Evolutionary conservation across 2,888 invertebrate genomes (phyloP).

Genomic region (Hyposoter didymator): DNA sequence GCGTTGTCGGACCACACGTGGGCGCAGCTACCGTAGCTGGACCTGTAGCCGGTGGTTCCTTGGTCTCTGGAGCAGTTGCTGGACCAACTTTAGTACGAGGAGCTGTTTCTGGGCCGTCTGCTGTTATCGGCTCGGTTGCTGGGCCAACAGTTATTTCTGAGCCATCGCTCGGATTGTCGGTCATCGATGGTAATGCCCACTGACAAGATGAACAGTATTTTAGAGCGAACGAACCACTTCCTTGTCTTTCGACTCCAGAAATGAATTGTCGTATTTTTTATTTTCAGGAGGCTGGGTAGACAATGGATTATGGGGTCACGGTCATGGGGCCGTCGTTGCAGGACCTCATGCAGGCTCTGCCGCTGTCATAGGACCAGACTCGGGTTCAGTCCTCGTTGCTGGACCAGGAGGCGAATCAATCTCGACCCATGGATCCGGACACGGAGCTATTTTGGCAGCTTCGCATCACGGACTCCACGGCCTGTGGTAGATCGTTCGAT

Average conservation of each 20-base stretch:
- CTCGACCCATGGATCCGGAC: constrained; percentile 68
- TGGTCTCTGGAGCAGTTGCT: constrained; percentile 69
- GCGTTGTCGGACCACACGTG: constrained; percentile 65
- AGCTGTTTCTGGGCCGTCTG: constrained; percentile 69
- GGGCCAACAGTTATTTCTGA: constrained; percentile 72
- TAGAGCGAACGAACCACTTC: neutral
- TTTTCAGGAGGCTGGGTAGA: constrained; percentile 58
- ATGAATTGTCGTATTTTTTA: constrained; percentile 4
- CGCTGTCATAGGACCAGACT: constrained; percentile 63
- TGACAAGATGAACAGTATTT: neutral
- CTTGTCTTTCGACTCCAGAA: neutral
- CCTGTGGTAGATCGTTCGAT: constrained; percentile 46
- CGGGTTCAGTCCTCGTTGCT: constrained; percentile 68
- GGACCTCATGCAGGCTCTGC: constrained; percentile 66
- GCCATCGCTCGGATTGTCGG: constrained; percentile 67
- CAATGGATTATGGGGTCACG: constrained; percentile 57
- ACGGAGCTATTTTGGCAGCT: constrained; percentile 64
- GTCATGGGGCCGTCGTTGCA: constrained; percentile 64
- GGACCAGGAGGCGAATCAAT: constrained; percentile 69
- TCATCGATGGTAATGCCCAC: constrained; percentile 59
- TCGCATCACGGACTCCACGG: constrained; percentile 56
- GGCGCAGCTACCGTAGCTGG: constrained; percentile 66
- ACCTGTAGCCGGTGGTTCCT: constrained; percentile 62
- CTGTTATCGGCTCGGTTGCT: constrained; percentile 72
- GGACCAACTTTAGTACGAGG: constrained; percentile 67